phyloP scores from a whole-genome alignment of 1,140 invertebrate genomes.

The Drosophila hydei region DNA sequence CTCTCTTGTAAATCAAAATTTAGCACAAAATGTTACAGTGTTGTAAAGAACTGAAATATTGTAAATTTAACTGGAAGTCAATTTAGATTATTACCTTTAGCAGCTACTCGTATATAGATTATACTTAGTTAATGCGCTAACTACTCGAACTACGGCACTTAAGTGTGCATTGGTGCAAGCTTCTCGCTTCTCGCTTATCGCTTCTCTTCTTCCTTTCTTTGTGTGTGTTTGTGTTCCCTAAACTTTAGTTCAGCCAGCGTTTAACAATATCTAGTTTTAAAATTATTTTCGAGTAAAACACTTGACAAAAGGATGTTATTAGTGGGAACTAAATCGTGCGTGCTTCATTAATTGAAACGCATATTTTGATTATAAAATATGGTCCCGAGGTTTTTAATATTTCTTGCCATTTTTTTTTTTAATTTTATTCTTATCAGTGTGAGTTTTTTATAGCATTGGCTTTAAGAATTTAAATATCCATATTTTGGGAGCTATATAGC shows the following conservation, averaged over 20 bases:
- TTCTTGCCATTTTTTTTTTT: slow-evolving; percentile 57
- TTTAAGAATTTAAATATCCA: slow-evolving; percentile 45
- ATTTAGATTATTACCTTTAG: slow-evolving; percentile 52
- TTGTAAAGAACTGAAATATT: slow-evolving; percentile 25
- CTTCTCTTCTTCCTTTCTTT: slow-evolving; percentile 8
- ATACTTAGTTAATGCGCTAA: slow-evolving; percentile 30
- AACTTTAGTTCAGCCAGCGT: slow-evolving; percentile 58
- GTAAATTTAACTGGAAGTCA: slow-evolving; percentile 65
- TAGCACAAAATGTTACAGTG: slow-evolving; percentile 27
- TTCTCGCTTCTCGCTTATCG: slow-evolving; percentile 1
- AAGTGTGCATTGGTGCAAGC: slow-evolving; percentile 44
- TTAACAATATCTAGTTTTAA: slow-evolving; percentile 45
- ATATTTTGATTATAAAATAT: slow-evolving; percentile 84
- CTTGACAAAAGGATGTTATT: slow-evolving; percentile 36
- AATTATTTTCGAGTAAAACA: slow-evolving; percentile 36
- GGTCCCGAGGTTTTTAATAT: slow-evolving; percentile 81
- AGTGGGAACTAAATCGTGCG: slow-evolving; percentile 60
- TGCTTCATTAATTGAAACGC: slow-evolving; percentile 77
- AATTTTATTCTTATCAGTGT: slow-evolving; percentile 35
- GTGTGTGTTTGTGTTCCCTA: slow-evolving; percentile 58
- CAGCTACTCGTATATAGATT: slow-evolving; percentile 27
- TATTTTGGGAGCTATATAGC: slow-evolving; percentile 42
- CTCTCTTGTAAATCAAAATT: slow-evolving; percentile 24
- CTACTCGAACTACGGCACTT: slow-evolving; percentile 47
- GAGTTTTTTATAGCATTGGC: slow-evolving; percentile 17